Base-by-base conservation (phyloP, 2,113 vertebrate species). In the Spea multiplicata region DNA sequence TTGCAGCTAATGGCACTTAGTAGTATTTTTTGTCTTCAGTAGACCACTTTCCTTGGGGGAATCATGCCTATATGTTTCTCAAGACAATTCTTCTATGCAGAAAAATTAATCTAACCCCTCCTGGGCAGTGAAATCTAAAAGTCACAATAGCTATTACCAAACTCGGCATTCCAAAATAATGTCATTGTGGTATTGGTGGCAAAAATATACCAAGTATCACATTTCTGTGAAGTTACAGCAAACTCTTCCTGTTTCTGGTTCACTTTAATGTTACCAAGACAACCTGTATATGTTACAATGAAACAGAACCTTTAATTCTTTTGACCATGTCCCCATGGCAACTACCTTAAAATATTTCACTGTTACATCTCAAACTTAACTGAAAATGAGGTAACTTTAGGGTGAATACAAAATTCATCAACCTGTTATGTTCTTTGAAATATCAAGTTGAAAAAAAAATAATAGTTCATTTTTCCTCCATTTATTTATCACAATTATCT, bases 401-500 rank as follows among this genome's bases (percentile, higher is more conserved):
- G 52, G 65, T 9, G 68, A 68, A 47, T 53, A 55, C 64, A 57
- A 30, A 46, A 44, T 52, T 8, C 44, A 16, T 12, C 5, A 59
- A 59, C 9, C 4, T 52, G 5, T 66, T 17, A 44, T 65, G 2
- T 49, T 67, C 30, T 4, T 50, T n/a, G 44, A 68, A 44, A 53
- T 47, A 66, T 76, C 66, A 61, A 44, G n/a, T 76, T 69, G 9
- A 10, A n/a, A 16, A 30, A 66, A 67, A 69, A 16, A 61, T n/a
- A n/a, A n/a, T n/a, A 14, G 44, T 50, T 62, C 30, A 4, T 8
- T 66, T 50, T 14, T 50, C 64, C 17, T 59, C 44, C 17, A 72
- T 73, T 44, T 80, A 69, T 74, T 80, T 80, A 50, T 74, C 53
- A 64, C 71, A 80, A 80, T 80, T 68, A 61, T 80, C 71, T 74